Percentiles rank a stretch among this genome's conserved stretches.
These are phyloP conservation scores for Danio kyathit DNA, from an alignment of 2,797 vertebrate species.

Conservation along the genomic window DNA sequence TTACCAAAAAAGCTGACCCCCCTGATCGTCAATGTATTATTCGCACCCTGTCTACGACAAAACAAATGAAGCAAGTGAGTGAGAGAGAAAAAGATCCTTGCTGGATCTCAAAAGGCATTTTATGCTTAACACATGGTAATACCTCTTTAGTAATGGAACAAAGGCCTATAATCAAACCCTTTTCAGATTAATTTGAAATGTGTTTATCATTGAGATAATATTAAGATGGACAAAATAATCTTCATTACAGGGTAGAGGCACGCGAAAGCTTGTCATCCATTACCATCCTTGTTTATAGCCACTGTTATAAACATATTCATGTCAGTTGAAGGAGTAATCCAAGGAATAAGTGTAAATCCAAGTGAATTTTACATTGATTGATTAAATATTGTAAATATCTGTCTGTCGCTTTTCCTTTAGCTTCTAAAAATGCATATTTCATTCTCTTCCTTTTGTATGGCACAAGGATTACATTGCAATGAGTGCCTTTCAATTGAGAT, in stretches of 20 bases:
- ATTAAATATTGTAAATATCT: not conserved
- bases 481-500: constrained; percentile 4
- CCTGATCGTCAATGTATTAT: too few relatives aligned
- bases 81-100: constrained; percentile 9
- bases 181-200: constrained; percentile 14
- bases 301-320: not conserved
- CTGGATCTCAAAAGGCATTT: constrained; percentile 36
- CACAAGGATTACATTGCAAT: constrained; percentile 36
- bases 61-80: not conserved
- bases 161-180: constrained; percentile 9
- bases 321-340: not conserved
- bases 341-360: not conserved
- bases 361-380: not conserved
- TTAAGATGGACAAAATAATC: constrained; percentile 31
- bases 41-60: too few relatives aligned
- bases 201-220: not conserved
- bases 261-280: constrained; percentile 28
- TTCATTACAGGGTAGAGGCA: constrained; percentile 52
- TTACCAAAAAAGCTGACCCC: too few relatives aligned
- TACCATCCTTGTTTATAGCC: constrained; percentile 20
- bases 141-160: constrained; percentile 1
- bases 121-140: constrained; percentile 11
- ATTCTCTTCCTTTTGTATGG: constrained; percentile 32
- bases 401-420: not conserved
- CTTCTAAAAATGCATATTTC: not conserved